Evolutionary conservation across 2,113 vertebrate species (phyloP).

Genomic region (Sylvietta virens): DNA sequence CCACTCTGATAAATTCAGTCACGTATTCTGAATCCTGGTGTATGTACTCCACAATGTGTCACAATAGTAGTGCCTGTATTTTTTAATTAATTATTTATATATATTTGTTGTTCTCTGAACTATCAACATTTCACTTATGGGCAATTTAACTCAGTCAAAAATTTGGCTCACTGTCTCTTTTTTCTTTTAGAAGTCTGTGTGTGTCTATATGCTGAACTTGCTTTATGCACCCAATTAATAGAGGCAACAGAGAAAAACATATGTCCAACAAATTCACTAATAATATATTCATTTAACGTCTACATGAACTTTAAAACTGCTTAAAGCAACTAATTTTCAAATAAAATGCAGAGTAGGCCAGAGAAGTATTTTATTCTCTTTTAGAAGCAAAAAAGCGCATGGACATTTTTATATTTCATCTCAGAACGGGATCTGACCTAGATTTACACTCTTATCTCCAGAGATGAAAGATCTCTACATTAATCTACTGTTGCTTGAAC

Average conservation of each 20-base stretch:
- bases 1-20: not conserved
- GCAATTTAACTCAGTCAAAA: not conserved
- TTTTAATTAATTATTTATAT: not conserved
- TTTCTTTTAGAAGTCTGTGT: not conserved
- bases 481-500: slow-evolving; percentile 41
- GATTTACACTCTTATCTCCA: slow-evolving; percentile 58
- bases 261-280: not conserved
- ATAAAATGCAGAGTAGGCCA: not conserved
- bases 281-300: not conserved
- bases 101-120: not conserved
- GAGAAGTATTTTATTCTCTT: not conserved
- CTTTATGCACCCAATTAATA: not conserved
- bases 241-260: not conserved
- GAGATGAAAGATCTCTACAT: slow-evolving; percentile 35
- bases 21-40: not conserved
- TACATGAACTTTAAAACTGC: not conserved
- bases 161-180: not conserved
- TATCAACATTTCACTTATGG: not conserved
- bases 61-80: not conserved
- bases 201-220: not conserved
- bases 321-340: not conserved
- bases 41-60: not conserved
- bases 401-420: not conserved
- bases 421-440: slow-evolving; percentile 40
- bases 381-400: not conserved